Evolutionary conservation across 1,140 invertebrate species (phyloP).

Genomic region (Rhagoletis zephyria): DNA sequence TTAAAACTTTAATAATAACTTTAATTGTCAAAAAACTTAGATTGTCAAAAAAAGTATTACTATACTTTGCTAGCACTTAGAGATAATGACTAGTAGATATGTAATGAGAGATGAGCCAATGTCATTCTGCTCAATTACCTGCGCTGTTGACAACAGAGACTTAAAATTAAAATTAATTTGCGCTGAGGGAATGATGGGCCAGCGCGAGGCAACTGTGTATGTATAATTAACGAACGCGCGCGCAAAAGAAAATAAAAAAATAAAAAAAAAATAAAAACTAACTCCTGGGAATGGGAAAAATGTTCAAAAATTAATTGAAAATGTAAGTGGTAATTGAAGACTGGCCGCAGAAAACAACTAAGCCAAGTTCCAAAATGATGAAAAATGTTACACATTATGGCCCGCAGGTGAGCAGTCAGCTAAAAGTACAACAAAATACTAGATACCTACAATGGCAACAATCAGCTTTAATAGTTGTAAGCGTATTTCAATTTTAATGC

Average conservation of each 20-base stretch:
- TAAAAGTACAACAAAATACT: neutral
- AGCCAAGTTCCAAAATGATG: neutral
- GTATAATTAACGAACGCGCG: too few relatives aligned
- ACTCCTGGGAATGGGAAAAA: neutral
- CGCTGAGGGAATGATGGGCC: neutral
- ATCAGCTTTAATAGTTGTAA: slow-evolving; percentile 12
- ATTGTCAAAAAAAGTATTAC: too few relatives aligned
- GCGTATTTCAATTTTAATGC: neutral
- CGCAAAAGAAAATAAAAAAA: too few relatives aligned
- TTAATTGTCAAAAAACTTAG: too few relatives aligned
- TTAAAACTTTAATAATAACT: too few relatives aligned
- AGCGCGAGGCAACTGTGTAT: too few relatives aligned
- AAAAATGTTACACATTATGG: neutral
- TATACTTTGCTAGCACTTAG: too few relatives aligned
- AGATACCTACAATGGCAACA: neutral
- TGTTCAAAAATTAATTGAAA: slow-evolving; percentile 33
- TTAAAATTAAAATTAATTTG: neutral
- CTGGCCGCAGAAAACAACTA: neutral
- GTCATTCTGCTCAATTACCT: neutral
- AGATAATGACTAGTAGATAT: too few relatives aligned
- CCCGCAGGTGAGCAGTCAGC: neutral
- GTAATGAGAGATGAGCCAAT: neutral
- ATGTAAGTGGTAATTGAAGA: neutral
- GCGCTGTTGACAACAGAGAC: neutral
- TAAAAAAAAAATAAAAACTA: too few relatives aligned